Evolutionary conservation across 2,113 vertebrate genomes (phyloP).

Genomic region (Albula glossodonta): DNA sequence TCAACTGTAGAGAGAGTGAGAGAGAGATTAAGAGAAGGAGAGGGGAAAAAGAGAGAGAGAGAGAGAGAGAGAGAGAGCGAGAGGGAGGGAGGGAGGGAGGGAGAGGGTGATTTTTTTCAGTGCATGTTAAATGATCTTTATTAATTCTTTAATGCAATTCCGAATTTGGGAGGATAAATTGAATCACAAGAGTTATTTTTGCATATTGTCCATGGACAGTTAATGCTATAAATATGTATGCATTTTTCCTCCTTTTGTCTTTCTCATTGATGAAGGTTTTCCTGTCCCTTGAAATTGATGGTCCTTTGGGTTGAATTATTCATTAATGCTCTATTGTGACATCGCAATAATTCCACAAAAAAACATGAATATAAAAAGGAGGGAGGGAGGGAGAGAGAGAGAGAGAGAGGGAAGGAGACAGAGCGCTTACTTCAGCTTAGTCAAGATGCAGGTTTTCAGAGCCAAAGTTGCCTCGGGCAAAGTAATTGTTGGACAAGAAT

Average conservation of each 20-base stretch:
- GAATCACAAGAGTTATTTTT: slow-evolving; percentile 18
- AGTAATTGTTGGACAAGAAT: neutral
- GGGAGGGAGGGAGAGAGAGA: neutral
- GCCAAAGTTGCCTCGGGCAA: neutral
- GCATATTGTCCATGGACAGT: slow-evolving; percentile 4
- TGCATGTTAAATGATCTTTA: slow-evolving; percentile 14
- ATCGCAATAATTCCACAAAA: slow-evolving; percentile 14
- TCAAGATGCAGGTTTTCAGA: neutral
- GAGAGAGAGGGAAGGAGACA: neutral
- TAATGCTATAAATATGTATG: slow-evolving; percentile 20
- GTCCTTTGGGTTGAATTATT: slow-evolving; percentile 17
- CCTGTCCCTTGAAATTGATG: slow-evolving; percentile 8
- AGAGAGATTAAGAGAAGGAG: slow-evolving; percentile 6
- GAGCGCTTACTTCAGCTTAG: neutral
- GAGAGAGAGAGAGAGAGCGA: slow-evolving; percentile 16
- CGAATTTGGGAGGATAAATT: neutral
- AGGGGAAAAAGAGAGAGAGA: neutral
- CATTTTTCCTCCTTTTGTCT: slow-evolving; percentile 11
- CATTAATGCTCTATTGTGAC: slow-evolving; percentile 12
- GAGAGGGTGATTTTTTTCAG: neutral
- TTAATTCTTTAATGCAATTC: slow-evolving; percentile 16
- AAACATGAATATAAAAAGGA: slow-evolving; percentile 4
- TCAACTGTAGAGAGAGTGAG: neutral
- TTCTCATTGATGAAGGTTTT: slow-evolving; percentile 1
- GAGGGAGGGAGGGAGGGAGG: neutral